Evolutionary conservation across 2,113 vertebrate genomes (phyloP).

Genomic region (Rhineura floridana): DNA sequence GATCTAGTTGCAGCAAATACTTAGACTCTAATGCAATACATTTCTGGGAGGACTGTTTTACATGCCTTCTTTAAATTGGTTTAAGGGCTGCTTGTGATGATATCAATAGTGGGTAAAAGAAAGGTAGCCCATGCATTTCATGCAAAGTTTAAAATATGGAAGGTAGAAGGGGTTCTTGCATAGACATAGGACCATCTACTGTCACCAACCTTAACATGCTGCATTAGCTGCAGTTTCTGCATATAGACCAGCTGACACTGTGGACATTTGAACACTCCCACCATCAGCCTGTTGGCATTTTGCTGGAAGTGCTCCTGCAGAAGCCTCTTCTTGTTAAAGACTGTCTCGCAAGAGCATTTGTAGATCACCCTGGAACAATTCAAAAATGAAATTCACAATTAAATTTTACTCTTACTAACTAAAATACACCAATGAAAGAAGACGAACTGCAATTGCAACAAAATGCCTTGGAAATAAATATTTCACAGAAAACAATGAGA

Average conservation of each 20-base stretch:
- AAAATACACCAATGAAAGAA: neutral
- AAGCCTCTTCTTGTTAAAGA: conserved; percentile 93
- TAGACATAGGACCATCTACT: neutral
- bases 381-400: conserved; percentile 16
- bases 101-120: neutral
- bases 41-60: neutral
- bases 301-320: conserved; percentile 93
- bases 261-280: conserved; percentile 93
- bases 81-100: neutral
- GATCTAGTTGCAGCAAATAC: neutral
- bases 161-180: neutral
- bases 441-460: neutral
- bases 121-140: neutral
- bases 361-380: conserved; percentile 86
- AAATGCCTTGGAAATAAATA: neutral
- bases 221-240: conserved; percentile 91
- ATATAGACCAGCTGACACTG: conserved; percentile 91
- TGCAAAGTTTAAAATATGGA: neutral
- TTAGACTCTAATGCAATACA: too few species aligned
- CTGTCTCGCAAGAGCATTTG: conserved; percentile 92
- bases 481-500: neutral
- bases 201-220: conserved; percentile 90
- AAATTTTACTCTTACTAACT: neutral
- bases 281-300: conserved; percentile 82
- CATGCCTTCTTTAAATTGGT: neutral